A percentile compares a stretch with the other conserved stretches of the same genome.
Evolutionary conservation across 2,888 invertebrate genomes (phyloP).

Genomic region (Drosophila merina): DNA sequence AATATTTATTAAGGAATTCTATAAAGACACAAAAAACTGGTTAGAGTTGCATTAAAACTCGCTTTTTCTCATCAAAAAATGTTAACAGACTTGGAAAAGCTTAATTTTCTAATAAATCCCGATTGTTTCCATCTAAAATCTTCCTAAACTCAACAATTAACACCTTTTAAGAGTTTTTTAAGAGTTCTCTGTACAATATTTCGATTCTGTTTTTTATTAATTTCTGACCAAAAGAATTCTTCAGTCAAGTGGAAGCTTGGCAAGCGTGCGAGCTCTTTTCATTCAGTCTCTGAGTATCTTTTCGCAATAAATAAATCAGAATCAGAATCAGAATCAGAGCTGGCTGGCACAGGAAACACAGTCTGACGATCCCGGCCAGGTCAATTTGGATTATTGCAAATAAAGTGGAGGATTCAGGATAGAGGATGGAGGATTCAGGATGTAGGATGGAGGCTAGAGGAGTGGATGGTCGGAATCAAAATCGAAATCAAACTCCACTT

Average conservation of each 20-base stretch:
- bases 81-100: too few species aligned
- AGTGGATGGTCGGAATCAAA: slow-evolving; percentile 37
- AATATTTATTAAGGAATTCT: too few species aligned
- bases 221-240: background rate
- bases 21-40: too few species aligned
- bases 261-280: background rate
- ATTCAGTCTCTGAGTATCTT: slow-evolving; percentile 1
- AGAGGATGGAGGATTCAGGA: slow-evolving; percentile 17
- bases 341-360: slow-evolving; percentile 71
- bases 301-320: slow-evolving; percentile 73
- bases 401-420: slow-evolving; percentile 46
- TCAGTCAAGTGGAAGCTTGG: slow-evolving; percentile 25
- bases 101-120: too few species aligned
- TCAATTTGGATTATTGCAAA: slow-evolving; percentile 76
- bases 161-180: background rate
- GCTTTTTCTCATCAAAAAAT: too few species aligned
- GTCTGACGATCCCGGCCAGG: slow-evolving; percentile 60
- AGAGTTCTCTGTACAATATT: background rate
- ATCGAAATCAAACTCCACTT: slow-evolving; percentile 43
- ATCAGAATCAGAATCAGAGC: slow-evolving; percentile 34
- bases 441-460: background rate
- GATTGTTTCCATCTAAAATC: too few species aligned
- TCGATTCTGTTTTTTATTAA: background rate
- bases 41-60: too few species aligned
- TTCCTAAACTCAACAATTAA: background rate